Evolutionary conservation across 2,113 vertebrate species (phyloP), one percentile per base, ranked within the genome.

Genomic region (Dasypus novemcinctus): DNA sequence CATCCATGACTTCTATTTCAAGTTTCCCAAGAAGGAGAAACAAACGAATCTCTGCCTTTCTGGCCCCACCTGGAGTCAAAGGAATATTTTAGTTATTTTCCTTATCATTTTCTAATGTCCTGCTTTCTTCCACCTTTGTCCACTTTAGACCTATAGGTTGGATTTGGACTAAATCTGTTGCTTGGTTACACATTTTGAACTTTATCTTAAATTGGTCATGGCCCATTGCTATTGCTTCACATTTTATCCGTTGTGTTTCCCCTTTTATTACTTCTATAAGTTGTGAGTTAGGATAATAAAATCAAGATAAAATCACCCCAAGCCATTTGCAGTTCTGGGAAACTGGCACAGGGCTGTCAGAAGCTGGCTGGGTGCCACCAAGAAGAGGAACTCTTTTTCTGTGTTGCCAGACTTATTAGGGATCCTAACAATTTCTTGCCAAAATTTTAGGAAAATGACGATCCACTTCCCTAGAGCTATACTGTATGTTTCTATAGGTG

Each of bases 331-430:
- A 97, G 95, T 89, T 97, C 96, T 97, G 90, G 17, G 33, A 97
- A 96, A 92, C 96, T 97, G 97, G 94, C 97, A 96, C 92, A 63
- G 76, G 97, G 92, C 96, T 97, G 92, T 97, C 92, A 94, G 93
- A 86, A 78, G 31, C 86, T 90, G 97, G 94, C 96, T 91, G 95
- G 68, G 49, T 83, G 82, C 97, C 36, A 36, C 68, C n/a, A 29
- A 93, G 92, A 97, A 66, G 43, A 94, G 97, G 97, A 97, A 97
- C 94, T 94, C 59, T 90, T 97, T 96, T 96, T 91, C 20, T 11
- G 64, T 61, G n/a, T 69, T 94, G 96, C 96, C 96, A 74, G 72
- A 2, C 96, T 95, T 93, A 95, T 97, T 46, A 72, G 94, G 95
- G 96, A 76, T 78, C 92, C 94, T 63, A n/a, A 57, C 8, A 38